phyloP scores from a whole-genome alignment of 2,888 invertebrate species.

The Dicycla oo region DNA sequence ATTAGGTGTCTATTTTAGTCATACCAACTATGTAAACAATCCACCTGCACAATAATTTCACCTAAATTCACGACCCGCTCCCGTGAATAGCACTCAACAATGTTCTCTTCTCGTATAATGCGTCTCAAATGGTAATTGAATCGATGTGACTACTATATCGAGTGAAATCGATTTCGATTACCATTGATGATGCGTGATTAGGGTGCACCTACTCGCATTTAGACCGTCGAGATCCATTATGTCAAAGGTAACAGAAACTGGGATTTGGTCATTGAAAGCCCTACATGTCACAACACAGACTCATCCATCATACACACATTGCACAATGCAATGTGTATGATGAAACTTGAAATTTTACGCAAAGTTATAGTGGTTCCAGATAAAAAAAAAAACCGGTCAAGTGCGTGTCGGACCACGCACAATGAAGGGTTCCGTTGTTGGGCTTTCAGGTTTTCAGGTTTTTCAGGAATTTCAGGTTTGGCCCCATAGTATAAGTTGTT shows the following conservation, averaged over 20 bases:
- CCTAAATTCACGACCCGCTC: constrained; percentile 7
- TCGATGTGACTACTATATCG: constrained; percentile 37
- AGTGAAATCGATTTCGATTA: constrained; percentile 38
- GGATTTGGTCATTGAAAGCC: constrained; percentile 1
- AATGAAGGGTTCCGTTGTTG: no score
- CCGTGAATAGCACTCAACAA: constrained; percentile 14
- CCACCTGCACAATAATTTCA: background rate
- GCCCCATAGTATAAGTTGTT: no score
- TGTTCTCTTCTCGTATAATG: constrained; percentile 4
- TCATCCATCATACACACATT: no score
- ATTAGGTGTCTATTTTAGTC: background rate
- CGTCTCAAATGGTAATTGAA: constrained; percentile 28
- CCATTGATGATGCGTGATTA: constrained; percentile 37
- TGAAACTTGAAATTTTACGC: background rate
- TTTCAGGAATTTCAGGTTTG: no score
- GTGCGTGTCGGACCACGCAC: no score
- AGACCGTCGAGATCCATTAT: constrained; percentile 10
- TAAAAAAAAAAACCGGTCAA: no score
- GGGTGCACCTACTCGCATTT: background rate
- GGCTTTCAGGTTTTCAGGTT: no score
- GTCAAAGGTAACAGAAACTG: constrained; percentile 23
- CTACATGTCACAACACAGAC: background rate
- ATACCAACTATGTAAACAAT: background rate
- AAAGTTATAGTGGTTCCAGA: no score
- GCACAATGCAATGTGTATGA: no score